Percentiles rank a stretch among this genome's conserved stretches.
These are phyloP conservation scores for Hozukius guyotensis DNA, from an alignment of 2,797 vertebrate species.

Conservation along the genomic window DNA sequence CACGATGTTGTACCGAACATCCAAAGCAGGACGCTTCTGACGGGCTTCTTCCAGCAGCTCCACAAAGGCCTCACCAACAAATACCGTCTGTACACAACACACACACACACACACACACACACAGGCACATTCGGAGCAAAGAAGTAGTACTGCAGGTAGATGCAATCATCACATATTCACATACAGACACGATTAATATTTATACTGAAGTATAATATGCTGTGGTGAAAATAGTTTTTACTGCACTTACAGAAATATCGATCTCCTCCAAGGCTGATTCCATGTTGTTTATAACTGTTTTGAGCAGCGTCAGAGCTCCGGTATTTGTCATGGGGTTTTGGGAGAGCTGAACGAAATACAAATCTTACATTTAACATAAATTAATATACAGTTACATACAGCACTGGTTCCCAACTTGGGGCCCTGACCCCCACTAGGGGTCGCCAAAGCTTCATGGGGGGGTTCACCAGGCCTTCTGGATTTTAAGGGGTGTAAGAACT, in stretches of 20 bases:
- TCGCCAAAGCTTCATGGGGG: no score
- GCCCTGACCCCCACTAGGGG: no score
- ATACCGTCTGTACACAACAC: slow-evolving; percentile 34
- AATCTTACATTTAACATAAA: background rate
- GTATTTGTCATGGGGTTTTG: slow-evolving; percentile 76
- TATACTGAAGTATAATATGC: background rate
- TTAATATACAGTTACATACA: background rate
- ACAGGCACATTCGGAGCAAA: background rate
- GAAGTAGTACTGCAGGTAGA: background rate
- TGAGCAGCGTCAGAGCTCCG: slow-evolving; percentile 74
- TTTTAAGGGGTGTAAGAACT: no score
- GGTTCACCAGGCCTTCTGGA: no score
- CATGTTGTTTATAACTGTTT: slow-evolving; percentile 71
- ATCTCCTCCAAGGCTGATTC: slow-evolving; percentile 80
- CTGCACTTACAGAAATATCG: slow-evolving; percentile 82
- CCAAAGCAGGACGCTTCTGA: slow-evolving; percentile 59
- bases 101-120: background rate
- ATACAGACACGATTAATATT: background rate
- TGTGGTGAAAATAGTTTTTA: background rate
- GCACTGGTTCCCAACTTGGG: no score
- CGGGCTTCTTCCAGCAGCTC: slow-evolving; percentile 61
- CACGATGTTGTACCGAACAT: slow-evolving; percentile 62
- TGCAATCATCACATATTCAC: background rate
- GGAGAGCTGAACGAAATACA: slow-evolving; percentile 67
- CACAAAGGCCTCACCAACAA: slow-evolving; percentile 71